Conservation (phyloP, 1,140 invertebrate species). For the Himalopsyche phryganea region DNA sequence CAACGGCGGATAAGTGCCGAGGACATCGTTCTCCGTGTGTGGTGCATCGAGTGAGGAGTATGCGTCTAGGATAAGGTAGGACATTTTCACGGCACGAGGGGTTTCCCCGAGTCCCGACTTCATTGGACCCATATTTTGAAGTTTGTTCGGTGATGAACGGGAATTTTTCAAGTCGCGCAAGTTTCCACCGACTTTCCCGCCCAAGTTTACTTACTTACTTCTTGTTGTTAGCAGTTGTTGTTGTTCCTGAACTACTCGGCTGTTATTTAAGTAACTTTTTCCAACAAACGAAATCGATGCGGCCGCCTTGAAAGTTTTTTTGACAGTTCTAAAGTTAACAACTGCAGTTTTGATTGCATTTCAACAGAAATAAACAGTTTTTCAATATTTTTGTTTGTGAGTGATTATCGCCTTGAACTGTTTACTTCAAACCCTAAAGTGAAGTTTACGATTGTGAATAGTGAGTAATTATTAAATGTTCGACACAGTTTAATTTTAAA, state of each 20-base stretch:
- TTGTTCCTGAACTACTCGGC: conserved; percentile 15
- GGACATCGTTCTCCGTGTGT: conserved; percentile 1
- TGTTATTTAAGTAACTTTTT: conserved; percentile 32
- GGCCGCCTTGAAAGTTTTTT: conserved; percentile 28
- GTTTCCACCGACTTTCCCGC: conserved; percentile 21
- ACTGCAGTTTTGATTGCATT: conserved; percentile 22
- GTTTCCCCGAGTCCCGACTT: conserved; percentile 7
- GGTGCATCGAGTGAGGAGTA: neutral
- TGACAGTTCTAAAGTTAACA: conserved; percentile 28
- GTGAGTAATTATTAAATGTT: no score
- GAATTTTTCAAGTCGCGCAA: conserved; percentile 25
- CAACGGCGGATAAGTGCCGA: neutral
- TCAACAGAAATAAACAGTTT: no score
- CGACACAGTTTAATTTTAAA: no score
- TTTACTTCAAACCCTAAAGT: no score
- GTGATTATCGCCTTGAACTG: no score
- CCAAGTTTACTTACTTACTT: conserved; percentile 9
- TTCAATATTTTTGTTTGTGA: no score
- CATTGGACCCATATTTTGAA: conserved; percentile 28
- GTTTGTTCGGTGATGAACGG: conserved; percentile 22
- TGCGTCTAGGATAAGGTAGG: conserved; percentile 14
- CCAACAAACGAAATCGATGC: conserved; percentile 17
- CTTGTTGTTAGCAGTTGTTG: conserved; percentile 31
- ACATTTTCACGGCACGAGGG: neutral
- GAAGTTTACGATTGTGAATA: no score